A percentile compares a stretch with the other conserved stretches of the same genome.
Evolutionary conservation across 2,888 invertebrate genomes (phyloP).

Genomic region (Machimus rusticus): DNA sequence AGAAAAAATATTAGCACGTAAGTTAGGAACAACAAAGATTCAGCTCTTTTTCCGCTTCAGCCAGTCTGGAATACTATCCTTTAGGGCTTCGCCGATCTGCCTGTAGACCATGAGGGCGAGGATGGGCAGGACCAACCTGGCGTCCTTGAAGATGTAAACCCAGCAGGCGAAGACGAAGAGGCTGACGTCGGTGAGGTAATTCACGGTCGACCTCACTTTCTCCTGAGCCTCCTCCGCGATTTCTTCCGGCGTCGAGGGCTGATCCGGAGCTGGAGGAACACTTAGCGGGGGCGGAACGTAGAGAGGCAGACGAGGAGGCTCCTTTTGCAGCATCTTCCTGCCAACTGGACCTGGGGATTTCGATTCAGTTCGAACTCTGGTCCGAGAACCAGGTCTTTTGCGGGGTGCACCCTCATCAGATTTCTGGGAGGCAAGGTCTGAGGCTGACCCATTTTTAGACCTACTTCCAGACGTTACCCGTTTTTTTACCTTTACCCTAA

Average conservation of each 20-base stretch:
- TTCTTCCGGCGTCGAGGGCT: conserved; percentile 59
- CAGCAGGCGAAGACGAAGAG: conserved; percentile 80
- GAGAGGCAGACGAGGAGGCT: neutral
- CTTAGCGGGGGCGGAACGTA: neutral
- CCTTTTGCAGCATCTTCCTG: conserved; percentile 45
- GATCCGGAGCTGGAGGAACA: neutral
- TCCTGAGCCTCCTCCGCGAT: conserved; percentile 71
- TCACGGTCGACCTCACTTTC: conserved; percentile 74
- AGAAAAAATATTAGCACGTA: neutral
- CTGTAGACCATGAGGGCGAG: conserved; percentile 79
- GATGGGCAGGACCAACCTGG: conserved; percentile 80
- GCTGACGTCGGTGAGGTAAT: conserved; percentile 77
- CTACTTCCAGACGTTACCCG: conserved; percentile 58
- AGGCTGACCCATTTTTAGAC: conserved; percentile 57
- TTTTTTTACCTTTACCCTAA: conserved; percentile 57
- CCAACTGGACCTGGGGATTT: conserved; percentile 52
- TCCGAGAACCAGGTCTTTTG: conserved; percentile 48
- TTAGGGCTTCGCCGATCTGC: conserved; percentile 74
- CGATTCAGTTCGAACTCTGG: conserved; percentile 50
- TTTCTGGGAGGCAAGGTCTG: conserved; percentile 31
- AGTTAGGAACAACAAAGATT: conserved; percentile 36
- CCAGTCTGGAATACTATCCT: conserved; percentile 69
- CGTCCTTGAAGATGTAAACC: conserved; percentile 82
- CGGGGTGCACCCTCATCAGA: conserved; percentile 44
- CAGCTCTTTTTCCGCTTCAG: conserved; percentile 60